Evolutionary conservation across 2,113 vertebrate genomes (phyloP).

Genomic region (Lophochroa leadbeateri): DNA sequence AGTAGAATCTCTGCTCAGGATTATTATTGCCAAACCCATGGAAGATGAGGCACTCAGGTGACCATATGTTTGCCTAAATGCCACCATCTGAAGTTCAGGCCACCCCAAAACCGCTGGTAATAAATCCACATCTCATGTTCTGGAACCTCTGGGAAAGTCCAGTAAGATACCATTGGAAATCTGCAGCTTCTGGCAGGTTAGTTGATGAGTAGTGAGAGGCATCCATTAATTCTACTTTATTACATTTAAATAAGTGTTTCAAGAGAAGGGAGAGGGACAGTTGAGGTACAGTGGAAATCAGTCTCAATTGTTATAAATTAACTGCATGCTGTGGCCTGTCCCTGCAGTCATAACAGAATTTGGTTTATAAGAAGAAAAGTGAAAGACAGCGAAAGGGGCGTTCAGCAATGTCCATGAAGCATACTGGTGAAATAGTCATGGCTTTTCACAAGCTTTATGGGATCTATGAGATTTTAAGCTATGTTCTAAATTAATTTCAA

Average conservation of each 20-base stretch:
- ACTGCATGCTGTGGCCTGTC: not conserved
- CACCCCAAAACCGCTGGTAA: not conserved
- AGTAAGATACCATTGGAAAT: not conserved
- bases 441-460: not conserved
- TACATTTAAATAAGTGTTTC: not conserved
- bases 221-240: not conserved
- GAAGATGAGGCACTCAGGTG: not conserved
- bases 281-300: not conserved
- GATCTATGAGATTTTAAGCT: not conserved
- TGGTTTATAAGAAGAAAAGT: not conserved
- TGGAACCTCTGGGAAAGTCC: not conserved
- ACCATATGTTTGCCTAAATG: not conserved
- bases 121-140: not conserved
- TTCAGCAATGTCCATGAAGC: not conserved
- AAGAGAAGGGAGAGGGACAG: not conserved
- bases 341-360: not conserved
- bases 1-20: not conserved
- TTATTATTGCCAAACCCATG: not conserved
- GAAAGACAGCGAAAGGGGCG: rapidly evolving
- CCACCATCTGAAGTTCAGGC: not conserved
- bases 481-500: not conserved
- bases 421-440: not conserved
- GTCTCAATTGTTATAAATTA: not conserved
- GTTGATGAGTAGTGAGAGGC: not conserved
- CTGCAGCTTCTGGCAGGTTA: not conserved